Percentiles rank a stretch among this genome's conserved stretches.
Evolutionary conservation across 2,888 invertebrate genomes (phyloP).

Genomic region (Rhagophthalmus giganteus): DNA sequence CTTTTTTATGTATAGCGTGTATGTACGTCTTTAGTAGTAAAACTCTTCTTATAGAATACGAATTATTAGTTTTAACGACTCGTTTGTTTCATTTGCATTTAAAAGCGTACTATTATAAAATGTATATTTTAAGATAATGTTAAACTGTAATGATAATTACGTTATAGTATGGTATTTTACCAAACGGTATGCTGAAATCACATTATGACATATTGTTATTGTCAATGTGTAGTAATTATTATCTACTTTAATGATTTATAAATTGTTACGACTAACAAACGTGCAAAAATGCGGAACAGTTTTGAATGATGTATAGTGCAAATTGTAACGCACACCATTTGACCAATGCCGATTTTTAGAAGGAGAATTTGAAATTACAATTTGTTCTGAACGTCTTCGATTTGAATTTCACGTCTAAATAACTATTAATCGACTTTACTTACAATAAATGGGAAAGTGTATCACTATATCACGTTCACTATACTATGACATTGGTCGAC

Average conservation of each 20-base stretch:
- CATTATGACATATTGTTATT: conserved; percentile 22
- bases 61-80: conserved; percentile 2
- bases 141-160: conserved; percentile 62
- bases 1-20: conserved; percentile 23
- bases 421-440: conserved; percentile 1
- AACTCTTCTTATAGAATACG: conserved; percentile 17
- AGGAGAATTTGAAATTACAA: conserved; percentile 13
- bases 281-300: conserved; percentile 30
- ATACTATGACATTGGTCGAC: conserved; percentile 17
- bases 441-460: conserved; percentile 25
- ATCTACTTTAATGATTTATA: conserved; percentile 7
- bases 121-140: conserved; percentile 47
- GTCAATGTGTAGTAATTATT: conserved; percentile 17
- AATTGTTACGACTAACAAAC: conserved; percentile 27
- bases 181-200: conserved; percentile 44
- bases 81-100: conserved; percentile 42
- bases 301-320: conserved; percentile 31
- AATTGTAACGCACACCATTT: conserved; percentile 22
- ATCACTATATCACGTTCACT: conserved; percentile 25
- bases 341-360: conserved; percentile 24
- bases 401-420: conserved; percentile 2
- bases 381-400: conserved; percentile 14
- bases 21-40: conserved; percentile 18
- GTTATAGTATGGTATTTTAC: conserved; percentile 64
- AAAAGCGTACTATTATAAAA: conserved; percentile 44